Base-by-base conservation (phyloP, 2,888 invertebrate genomes). In the Toxonevra muliebris region DNA sequence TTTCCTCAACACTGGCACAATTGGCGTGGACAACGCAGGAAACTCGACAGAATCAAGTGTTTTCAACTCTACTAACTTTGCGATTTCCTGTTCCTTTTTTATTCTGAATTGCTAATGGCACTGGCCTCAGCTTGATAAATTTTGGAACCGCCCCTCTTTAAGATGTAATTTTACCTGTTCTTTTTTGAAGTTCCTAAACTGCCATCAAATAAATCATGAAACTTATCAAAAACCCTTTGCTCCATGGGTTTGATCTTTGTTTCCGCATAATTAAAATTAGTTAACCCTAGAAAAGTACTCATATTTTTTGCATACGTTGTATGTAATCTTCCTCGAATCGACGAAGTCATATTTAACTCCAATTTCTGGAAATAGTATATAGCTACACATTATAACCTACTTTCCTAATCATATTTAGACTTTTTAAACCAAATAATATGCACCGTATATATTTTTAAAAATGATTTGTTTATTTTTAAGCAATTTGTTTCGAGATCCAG, bases 1-100 rank as follows among this genome's bases (percentile, higher is more conserved):
- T 13, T 70, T 73, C 71, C 84, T 83, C 4, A 78, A 64, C 0
- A 84, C 75, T 1, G 80, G 78, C 5, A 83, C 82, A 4, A 84
- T 75, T 0, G 83, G 82, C 11, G 79, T 79, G 11, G 71, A 80
- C 80, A 80, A 82, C 12, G 73, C 69, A 20, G 60, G 65, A 54
- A 54, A 69, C 7, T 72, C 55, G 4, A 73, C 72, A 10, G 70
- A 70, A 19, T 69, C 48, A 19, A 74, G 62, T 5, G 74, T 64
- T 20, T 41, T 48, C 10, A 68, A 15, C 12, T 53, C 52, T 1
- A 71, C 71, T 12, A 73, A 61, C 8, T 68, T 58, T 20, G 66
- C 68, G 13, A 71, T 60, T 59, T 61, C 66, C 13, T 40, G 13
- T 48, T 69, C 71, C 4, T 69, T 66, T 50, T 68, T 69, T 12